Percentiles rank a stretch among this genome's conserved stretches.
Evolutionary conservation across 2,113 vertebrate genomes (phyloP).

Genomic region (Sceloporus undulatus): DNA sequence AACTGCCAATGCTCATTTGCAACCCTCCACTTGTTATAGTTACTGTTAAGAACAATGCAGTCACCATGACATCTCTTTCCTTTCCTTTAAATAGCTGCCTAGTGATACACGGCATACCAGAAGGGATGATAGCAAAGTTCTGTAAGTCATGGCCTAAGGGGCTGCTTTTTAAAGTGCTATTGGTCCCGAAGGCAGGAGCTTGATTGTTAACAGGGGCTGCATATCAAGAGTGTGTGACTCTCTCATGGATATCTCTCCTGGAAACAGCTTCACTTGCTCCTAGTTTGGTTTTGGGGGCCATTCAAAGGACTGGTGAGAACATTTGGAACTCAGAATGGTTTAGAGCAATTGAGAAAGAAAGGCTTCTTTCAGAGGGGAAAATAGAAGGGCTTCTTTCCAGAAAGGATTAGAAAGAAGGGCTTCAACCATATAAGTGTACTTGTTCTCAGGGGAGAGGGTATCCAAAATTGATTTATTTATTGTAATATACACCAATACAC

Average conservation of each 20-base stretch:
- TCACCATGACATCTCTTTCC: background rate
- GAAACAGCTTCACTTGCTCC: background rate
- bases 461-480: background rate
- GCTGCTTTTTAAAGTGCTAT: background rate
- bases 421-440: background rate
- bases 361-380: too few species aligned
- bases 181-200: too few species aligned
- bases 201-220: background rate
- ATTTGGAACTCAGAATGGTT: background rate
- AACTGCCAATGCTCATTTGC: background rate
- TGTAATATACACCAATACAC: too few species aligned
- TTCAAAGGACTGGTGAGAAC: background rate
- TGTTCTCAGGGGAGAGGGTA: background rate
- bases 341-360: background rate
- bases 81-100: background rate
- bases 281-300: background rate
- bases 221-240: background rate
- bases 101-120: constrained; percentile 20
- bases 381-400: too few species aligned
- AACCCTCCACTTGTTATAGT: background rate
- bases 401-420: background rate
- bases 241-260: background rate
- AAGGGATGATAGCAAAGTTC: background rate
- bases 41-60: background rate
- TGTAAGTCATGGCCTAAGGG: background rate